Percentiles rank a stretch among this genome's conserved stretches.
These are phyloP conservation scores for Elephas maximus DNA, from an alignment of 2,113 vertebrate genomes.

Conservation along the genomic window DNA sequence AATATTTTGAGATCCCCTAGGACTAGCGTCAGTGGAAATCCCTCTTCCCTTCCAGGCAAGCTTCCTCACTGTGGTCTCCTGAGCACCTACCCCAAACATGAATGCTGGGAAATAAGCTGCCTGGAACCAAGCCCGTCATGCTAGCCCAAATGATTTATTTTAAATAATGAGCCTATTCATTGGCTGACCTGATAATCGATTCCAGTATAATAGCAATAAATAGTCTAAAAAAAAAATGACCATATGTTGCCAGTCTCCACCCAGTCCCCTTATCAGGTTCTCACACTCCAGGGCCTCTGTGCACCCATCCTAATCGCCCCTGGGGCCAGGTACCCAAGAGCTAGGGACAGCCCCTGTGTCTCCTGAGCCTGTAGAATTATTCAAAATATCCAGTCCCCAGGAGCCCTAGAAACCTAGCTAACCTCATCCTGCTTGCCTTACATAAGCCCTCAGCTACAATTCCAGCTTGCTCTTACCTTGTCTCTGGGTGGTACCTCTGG, in stretches of 20 bases:
- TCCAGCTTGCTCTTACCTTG: no score
- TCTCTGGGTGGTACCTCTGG: no score
- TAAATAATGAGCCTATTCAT: neutral
- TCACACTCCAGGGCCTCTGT: no score
- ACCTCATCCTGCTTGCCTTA: no score
- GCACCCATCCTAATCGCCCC: no score
- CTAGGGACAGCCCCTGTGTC: no score
- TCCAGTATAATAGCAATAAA: slow-evolving; percentile 1
- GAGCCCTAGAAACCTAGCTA: no score
- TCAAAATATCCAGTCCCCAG: no score
- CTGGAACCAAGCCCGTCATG: neutral
- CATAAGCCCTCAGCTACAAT: no score
- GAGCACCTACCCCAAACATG: neutral
- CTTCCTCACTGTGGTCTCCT: neutral
- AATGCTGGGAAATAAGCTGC: neutral
- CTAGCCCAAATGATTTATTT: neutral
- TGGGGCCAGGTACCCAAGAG: no score
- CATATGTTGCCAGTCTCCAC: neutral
- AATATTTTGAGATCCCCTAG: neutral
- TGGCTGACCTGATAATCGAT: neutral
- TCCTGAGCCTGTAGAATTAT: no score
- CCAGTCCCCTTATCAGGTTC: no score
- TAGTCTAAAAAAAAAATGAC: neutral
- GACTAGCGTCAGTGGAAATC: neutral
- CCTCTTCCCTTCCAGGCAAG: neutral